Conservation (phyloP, 2,797 vertebrate species). For the Smutsia temminckii region DNA sequence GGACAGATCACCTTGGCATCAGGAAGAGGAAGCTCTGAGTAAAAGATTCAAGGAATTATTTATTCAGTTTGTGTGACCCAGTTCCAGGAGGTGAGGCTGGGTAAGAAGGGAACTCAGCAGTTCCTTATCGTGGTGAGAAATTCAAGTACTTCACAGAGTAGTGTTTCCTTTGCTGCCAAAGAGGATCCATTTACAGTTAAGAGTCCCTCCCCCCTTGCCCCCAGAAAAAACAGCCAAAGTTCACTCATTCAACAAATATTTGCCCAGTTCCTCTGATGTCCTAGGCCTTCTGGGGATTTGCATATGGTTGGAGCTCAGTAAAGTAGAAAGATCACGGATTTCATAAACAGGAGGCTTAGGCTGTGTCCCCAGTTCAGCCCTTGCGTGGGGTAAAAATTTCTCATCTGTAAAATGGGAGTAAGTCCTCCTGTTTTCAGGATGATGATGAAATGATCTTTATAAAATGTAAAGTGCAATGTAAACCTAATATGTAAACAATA, state of each 20-base stretch:
- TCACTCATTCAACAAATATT: constrained; percentile 57
- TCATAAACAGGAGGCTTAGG: background rate
- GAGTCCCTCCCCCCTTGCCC: background rate
- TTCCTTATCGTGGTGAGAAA: constrained; percentile 58
- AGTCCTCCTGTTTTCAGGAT: background rate
- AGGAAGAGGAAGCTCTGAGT: background rate
- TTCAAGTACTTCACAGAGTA: constrained; percentile 56
- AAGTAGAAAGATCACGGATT: background rate
- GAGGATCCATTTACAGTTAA: constrained; percentile 27
- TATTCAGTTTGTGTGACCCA: constrained; percentile 72
- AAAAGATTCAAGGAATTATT: constrained; percentile 66
- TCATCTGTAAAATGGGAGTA: constrained; percentile 33
- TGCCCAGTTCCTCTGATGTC: background rate
- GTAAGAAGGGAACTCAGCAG: constrained; percentile 28
- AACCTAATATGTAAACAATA: background rate
- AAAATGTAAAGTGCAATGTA: background rate
- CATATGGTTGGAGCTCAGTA: background rate
- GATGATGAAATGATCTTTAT: constrained; percentile 22
- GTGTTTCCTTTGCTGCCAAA: constrained; percentile 34
- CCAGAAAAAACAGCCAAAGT: background rate
- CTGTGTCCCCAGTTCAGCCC: background rate
- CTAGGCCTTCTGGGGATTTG: background rate
- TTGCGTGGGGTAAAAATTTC: background rate
- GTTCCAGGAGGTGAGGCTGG: constrained; percentile 55
- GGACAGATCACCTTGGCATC: background rate